Evolutionary conservation across 2,113 vertebrate species (phyloP), one percentile per base, ranked within the genome.

Genomic region (Thryonomys swinderianus): DNA sequence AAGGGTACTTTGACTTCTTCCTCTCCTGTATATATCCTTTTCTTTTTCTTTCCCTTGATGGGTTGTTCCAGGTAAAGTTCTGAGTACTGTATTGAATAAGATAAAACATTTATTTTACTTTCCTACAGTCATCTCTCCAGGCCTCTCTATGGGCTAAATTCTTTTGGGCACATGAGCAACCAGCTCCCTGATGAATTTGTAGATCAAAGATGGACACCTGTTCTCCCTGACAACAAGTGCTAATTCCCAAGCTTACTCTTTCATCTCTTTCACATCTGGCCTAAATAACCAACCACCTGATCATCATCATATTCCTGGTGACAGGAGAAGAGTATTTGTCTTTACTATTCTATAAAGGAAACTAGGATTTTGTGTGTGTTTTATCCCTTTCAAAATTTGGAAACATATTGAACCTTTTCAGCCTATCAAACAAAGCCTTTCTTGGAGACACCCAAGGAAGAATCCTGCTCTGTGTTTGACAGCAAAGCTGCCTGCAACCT

Each of bases 391-490:
- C 48, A 93, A 82, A 92, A 87, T 62, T 88, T 94, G 48, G 34
- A 88, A 93, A 81, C 81, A 21, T 30, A 30, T 91, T n/a, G 59
- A 96, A 95, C 48, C 40, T 92, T 90, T 94, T 85, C 64, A 85
- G 59, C 53, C 51, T 76, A 37, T 85, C 87, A 86, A 40, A 32
- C 53, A 71, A 74, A 86, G 21, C 21, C 74, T 95, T 95, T 93
- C 76, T 85, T 81, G 30, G 80, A 91, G 89, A 87, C 17, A 85
- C 80, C 73, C 64, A 81, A 55, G 76, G 45, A 96, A 93, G 86
- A 93, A 42, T 76, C 40, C 96, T 94, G 69, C 21, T 96, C 73
- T 45, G 32, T 87, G 20, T 84, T 64, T 69, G 90, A 93, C 83
- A 95, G 78, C 64, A 82, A 62, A 89, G 55, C 82, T 94, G 81